Percentiles rank a stretch among this genome's conserved stretches.
phyloP scores from a whole-genome alignment of 2,797 vertebrate genomes.

The Dryobates pubescens region DNA sequence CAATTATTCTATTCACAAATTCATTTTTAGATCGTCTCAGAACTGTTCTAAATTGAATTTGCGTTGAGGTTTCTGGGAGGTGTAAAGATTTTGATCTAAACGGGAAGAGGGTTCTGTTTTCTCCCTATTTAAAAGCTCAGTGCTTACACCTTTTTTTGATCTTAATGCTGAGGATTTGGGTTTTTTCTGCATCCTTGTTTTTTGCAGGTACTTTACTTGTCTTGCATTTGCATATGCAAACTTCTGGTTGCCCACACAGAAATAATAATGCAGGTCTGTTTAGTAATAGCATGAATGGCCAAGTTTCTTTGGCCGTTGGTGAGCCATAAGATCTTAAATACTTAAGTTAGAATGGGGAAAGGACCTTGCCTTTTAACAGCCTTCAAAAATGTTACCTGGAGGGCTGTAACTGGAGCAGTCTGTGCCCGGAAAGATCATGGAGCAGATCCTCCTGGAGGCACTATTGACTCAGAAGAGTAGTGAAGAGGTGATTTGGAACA shows the following conservation, averaged over 20 bases:
- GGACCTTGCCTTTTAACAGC: no score
- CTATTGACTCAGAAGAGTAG: no score
- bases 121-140: background rate
- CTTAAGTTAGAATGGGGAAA: background rate
- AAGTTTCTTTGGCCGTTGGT: background rate
- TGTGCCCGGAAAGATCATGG: no score
- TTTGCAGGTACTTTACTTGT: background rate
- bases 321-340: background rate
- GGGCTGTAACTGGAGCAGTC: background rate
- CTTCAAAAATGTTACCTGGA: no score
- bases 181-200: background rate
- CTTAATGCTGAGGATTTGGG: background rate
- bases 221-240: background rate
- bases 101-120: background rate
- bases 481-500: no score
- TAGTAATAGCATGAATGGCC: background rate
- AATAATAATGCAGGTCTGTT: background rate
- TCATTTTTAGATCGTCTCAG: background rate
- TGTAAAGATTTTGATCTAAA: background rate
- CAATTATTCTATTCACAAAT: slow-evolving; percentile 50
- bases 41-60: slow-evolving; percentile 14
- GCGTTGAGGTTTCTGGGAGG: background rate
- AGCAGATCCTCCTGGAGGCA: no score
- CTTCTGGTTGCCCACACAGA: background rate
- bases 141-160: background rate